These are phyloP conservation scores for Pemphredon lugubris DNA, from an alignment of 2,888 invertebrate genomes.

Conservation along the genomic window DNA sequence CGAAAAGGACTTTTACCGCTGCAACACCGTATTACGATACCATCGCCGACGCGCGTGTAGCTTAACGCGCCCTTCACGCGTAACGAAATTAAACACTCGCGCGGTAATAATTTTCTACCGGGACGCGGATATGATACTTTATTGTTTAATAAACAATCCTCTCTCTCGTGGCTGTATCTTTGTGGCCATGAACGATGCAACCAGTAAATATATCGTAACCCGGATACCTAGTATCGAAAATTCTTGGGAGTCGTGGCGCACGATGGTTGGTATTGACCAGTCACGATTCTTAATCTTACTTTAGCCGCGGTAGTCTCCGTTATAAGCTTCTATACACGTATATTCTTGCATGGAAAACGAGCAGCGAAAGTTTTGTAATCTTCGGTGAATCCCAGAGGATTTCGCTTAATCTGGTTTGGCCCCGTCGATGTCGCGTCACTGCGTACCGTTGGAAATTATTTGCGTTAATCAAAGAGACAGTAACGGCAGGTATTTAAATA, in stretches of 20 bases:
- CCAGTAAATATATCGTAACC: slow-evolving; percentile 32
- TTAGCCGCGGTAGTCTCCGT: slow-evolving; percentile 3
- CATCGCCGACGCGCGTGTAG: slow-evolving; percentile 19
- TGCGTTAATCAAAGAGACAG: too few species aligned
- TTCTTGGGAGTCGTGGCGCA: slow-evolving; percentile 26
- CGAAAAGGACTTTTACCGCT: slow-evolving; percentile 3
- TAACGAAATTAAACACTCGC: slow-evolving; percentile 15
- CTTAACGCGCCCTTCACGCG: background rate
- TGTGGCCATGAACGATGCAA: background rate
- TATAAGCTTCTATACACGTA: slow-evolving; percentile 5
- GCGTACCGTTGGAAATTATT: too few species aligned
- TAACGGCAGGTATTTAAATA: too few species aligned
- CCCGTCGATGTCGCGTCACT: too few species aligned
- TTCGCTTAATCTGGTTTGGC: too few species aligned
- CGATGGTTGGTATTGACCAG: slow-evolving; percentile 44
- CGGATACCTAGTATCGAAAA: slow-evolving; percentile 42
- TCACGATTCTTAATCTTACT: slow-evolving; percentile 50
- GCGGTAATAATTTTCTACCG: slow-evolving; percentile 9
- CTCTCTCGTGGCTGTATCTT: background rate
- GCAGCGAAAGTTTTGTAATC: background rate
- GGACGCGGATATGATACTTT: background rate
- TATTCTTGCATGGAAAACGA: background rate
- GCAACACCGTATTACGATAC: slow-evolving; percentile 31
- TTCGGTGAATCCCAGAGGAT: background rate
- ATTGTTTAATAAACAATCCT: slow-evolving; percentile 32